Evolutionary conservation across 1,140 invertebrate genomes (phyloP).

Genomic region (Dendroctonus valens): DNA sequence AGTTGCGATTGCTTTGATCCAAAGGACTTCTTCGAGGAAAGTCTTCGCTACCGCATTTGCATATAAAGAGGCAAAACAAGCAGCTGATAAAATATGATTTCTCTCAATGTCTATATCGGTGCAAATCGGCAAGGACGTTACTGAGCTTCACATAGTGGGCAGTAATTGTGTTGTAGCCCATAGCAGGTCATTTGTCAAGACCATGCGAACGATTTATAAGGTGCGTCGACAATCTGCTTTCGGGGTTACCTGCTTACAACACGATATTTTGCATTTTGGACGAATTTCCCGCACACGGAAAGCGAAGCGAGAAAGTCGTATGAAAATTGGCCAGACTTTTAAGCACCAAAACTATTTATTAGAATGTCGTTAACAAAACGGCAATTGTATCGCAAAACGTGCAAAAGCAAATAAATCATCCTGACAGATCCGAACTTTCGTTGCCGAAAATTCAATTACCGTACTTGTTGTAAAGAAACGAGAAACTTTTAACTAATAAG

Average conservation of each 20-base stretch:
- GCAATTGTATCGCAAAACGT: constrained; percentile 20
- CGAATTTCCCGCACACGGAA: too few relatives aligned
- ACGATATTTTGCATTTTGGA: too few relatives aligned
- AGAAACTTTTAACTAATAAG: constrained; percentile 32
- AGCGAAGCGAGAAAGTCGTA: too few relatives aligned
- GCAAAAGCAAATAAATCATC: constrained; percentile 26
- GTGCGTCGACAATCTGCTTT: constrained; percentile 12
- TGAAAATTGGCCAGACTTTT: too few relatives aligned
- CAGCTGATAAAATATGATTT: constrained; percentile 10
- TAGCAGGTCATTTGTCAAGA: constrained; percentile 26
- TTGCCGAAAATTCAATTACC: constrained; percentile 33
- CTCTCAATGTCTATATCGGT: constrained; percentile 18
- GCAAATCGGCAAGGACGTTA: constrained; percentile 24
- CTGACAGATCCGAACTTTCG: constrained; percentile 27
- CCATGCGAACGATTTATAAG: constrained; percentile 25
- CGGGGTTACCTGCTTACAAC: constrained; percentile 1
- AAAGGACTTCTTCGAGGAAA: too few relatives aligned
- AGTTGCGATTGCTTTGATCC: too few relatives aligned
- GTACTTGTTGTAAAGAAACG: constrained; percentile 22
- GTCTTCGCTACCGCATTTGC: too few relatives aligned
- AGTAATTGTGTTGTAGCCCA: constrained; percentile 30
- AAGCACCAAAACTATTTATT: too few relatives aligned
- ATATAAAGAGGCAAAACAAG: too few relatives aligned
- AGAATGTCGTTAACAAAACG: background rate
- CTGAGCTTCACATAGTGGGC: constrained; percentile 16